Conservation (phyloP, 1,140 invertebrate genomes). For the Penaeus vannamei region DNA sequence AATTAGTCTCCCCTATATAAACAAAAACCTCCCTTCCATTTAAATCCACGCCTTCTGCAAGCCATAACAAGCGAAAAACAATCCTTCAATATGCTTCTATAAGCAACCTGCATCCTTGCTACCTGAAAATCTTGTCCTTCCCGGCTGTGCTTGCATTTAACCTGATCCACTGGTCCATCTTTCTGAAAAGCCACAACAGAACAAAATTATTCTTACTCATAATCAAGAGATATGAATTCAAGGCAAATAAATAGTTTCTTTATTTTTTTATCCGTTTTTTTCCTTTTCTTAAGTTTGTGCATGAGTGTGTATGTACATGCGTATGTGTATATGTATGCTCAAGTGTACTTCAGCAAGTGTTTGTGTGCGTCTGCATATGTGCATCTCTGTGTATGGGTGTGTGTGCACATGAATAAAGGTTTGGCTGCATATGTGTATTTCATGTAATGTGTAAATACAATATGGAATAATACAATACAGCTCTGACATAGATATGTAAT, state of each 20-base stretch:
- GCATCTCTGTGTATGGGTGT: not conserved
- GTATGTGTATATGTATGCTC: not conserved
- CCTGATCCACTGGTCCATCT: constrained; percentile 19
- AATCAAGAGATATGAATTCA: not conserved
- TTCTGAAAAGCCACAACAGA: not conserved
- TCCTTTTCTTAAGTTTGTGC: not conserved
- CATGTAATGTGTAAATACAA: too few species aligned
- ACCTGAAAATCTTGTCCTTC: constrained; percentile 19
- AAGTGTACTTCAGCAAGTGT: not conserved
- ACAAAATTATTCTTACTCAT: not conserved
- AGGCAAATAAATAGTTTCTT: not conserved
- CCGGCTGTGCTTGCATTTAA: constrained; percentile 1
- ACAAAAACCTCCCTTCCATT: too few species aligned
- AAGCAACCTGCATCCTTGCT: not conserved
- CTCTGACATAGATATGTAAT: too few species aligned
- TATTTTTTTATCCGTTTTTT: not conserved
- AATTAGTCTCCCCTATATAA: too few species aligned
- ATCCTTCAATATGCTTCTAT: not conserved
- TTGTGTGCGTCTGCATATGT: not conserved
- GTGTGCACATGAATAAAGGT: not conserved
- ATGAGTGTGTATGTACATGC: not conserved
- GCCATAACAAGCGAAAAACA: not conserved
- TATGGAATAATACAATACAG: too few species aligned
- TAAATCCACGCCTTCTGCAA: not conserved
- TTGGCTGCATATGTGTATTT: too few species aligned